phyloP scores from a whole-genome alignment of 2,797 vertebrate species.

The Cuniculus paca region DNA sequence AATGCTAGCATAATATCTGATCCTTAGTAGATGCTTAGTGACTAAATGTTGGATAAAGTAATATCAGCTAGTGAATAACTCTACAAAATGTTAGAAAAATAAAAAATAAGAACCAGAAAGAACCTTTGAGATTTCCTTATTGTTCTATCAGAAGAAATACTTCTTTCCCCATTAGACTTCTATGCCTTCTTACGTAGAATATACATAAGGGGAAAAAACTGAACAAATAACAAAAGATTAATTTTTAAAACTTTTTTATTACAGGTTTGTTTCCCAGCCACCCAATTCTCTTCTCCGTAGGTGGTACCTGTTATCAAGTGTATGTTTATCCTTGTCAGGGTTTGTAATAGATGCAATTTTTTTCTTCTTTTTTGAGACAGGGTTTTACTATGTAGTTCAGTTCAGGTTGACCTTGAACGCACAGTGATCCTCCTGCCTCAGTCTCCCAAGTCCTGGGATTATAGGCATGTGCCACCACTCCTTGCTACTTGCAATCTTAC shows the following conservation, averaged over 20 bases:
- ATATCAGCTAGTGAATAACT: slow-evolving; percentile 1
- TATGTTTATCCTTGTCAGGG: not conserved
- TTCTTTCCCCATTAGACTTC: not conserved
- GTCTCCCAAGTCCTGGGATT: not conserved
- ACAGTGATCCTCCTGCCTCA: not conserved
- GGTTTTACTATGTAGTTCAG: not conserved
- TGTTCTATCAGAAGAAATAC: slow-evolving; percentile 26
- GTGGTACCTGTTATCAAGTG: not conserved
- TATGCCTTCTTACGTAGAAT: not conserved
- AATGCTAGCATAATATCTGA: not conserved
- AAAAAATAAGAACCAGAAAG: not conserved
- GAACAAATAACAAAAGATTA: not conserved
- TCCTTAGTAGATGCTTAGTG: not conserved
- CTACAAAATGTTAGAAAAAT: slow-evolving; percentile 30
- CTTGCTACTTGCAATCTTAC: not conserved
- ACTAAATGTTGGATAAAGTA: not conserved
- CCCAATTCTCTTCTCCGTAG: not conserved
- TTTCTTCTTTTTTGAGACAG: not conserved
- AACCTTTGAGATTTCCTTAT: not conserved
- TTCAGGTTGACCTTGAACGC: not conserved
- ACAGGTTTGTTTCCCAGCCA: not conserved
- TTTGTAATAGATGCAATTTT: not conserved
- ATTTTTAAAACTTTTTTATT: not conserved
- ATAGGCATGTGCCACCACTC: not conserved
- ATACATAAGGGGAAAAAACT: not conserved